Evolutionary conservation across 1,140 invertebrate species (phyloP).

Genomic region (Colletes gigas): DNA sequence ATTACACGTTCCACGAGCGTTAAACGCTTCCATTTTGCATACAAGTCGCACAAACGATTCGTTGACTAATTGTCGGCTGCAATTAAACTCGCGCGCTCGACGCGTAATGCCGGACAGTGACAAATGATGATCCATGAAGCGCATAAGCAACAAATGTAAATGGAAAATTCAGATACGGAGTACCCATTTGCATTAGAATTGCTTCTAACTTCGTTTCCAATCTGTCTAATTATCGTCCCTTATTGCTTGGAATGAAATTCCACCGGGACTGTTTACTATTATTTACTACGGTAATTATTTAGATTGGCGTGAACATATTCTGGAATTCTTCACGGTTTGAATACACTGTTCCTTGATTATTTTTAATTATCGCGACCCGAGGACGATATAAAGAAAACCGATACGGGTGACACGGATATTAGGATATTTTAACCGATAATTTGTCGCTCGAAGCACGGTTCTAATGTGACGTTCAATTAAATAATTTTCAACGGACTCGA

Average conservation of each 20-base stretch:
- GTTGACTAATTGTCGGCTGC: conserved; percentile 44
- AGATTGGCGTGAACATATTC: neutral
- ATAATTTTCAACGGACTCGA: neutral
- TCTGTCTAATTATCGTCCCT: neutral
- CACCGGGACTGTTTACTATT: neutral
- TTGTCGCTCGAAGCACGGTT: no score
- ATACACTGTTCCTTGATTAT: neutral
- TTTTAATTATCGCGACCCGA: no score
- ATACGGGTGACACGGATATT: no score
- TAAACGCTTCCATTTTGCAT: conserved; percentile 45
- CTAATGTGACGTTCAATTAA: neutral
- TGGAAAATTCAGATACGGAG: neutral
- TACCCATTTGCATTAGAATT: conserved; percentile 11
- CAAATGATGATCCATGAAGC: conserved; percentile 29
- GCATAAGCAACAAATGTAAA: conserved; percentile 16
- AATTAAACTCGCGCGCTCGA: conserved; percentile 37
- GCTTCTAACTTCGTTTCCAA: neutral
- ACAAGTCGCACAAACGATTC: conserved; percentile 35
- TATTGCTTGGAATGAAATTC: neutral
- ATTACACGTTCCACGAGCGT: conserved; percentile 30
- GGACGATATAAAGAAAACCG: no score
- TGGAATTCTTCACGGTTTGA: neutral
- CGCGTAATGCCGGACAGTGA: conserved; percentile 50
- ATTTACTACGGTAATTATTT: neutral
- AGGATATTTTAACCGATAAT: no score